phyloP scores from a whole-genome alignment of 2,113 vertebrate species.

The Trochalopteron elliotii region DNA sequence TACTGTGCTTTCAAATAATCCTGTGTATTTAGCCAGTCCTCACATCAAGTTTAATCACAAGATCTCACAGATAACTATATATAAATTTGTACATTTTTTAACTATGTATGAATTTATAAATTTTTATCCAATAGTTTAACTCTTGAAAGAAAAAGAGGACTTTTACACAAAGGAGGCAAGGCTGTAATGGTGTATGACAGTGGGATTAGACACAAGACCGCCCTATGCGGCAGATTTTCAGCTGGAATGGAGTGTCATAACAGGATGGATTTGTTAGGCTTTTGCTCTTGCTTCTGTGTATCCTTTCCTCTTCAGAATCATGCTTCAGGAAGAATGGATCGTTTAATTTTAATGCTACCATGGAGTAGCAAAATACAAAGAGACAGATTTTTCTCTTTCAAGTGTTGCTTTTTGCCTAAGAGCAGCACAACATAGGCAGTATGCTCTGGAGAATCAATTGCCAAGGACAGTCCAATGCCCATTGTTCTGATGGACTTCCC shows the following conservation, averaged over 20 bases:
- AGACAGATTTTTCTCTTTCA: slow-evolving; percentile 33
- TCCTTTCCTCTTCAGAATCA: neutral
- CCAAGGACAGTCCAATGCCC: neutral
- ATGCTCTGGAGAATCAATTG: neutral
- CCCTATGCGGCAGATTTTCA: neutral
- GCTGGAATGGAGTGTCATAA: neutral
- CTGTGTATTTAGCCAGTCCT: neutral
- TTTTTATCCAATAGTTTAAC: neutral
- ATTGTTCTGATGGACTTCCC: slow-evolving; percentile 35
- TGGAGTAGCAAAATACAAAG: slow-evolving; percentile 11
- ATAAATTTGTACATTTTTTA: neutral
- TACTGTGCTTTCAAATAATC: neutral
- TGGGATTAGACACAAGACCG: neutral
- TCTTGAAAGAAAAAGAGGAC: neutral
- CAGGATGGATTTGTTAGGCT: neutral
- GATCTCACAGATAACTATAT: neutral
- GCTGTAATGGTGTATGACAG: neutral
- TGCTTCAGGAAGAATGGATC: neutral
- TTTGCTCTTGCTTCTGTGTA: neutral
- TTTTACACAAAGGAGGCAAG: neutral
- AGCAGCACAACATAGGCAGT: slow-evolving; percentile 18
- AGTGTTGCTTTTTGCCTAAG: slow-evolving; percentile 21
- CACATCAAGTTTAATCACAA: neutral
- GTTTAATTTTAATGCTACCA: slow-evolving; percentile 6
- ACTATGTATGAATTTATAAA: neutral